phyloP scores from a whole-genome alignment of 1,140 invertebrate species.

The Dendrolimus punctatus region DNA sequence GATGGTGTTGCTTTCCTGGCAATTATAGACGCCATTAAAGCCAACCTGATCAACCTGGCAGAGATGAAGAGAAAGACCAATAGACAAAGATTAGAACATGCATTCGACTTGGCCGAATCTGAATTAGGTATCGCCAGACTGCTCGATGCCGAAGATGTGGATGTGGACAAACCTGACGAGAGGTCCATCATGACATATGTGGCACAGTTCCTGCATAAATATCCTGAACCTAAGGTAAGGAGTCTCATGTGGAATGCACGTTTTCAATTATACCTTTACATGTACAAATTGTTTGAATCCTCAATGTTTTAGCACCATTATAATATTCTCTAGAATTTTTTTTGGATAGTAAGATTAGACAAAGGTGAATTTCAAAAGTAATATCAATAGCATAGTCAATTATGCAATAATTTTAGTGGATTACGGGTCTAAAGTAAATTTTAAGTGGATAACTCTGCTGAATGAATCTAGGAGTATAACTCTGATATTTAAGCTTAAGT shows the following conservation, averaged over 20 bases:
- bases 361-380: no score
- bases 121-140: constrained; percentile 95
- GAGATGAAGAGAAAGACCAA: constrained; percentile 85
- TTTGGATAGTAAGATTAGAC: no score
- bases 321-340: no score
- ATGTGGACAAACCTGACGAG: constrained; percentile 97
- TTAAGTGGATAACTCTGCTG: no score
- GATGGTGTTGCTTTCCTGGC: constrained; percentile 97
- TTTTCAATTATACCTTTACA: no score
- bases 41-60: constrained; percentile 91
- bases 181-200: constrained; percentile 99
- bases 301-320: no score
- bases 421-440: no score
- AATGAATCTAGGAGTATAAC: no score
- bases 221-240: constrained; percentile 84
- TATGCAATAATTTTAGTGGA: no score
- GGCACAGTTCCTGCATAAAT: constrained; percentile 97
- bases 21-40: constrained; percentile 95
- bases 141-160: constrained; percentile 96
- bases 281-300: no score
- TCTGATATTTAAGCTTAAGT: neutral
- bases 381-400: no score
- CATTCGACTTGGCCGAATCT: constrained; percentile 93
- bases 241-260: no score
- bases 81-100: constrained; percentile 88